Evolutionary conservation across 2,888 invertebrate genomes (phyloP).

Genomic region (Phasia obesa): DNA sequence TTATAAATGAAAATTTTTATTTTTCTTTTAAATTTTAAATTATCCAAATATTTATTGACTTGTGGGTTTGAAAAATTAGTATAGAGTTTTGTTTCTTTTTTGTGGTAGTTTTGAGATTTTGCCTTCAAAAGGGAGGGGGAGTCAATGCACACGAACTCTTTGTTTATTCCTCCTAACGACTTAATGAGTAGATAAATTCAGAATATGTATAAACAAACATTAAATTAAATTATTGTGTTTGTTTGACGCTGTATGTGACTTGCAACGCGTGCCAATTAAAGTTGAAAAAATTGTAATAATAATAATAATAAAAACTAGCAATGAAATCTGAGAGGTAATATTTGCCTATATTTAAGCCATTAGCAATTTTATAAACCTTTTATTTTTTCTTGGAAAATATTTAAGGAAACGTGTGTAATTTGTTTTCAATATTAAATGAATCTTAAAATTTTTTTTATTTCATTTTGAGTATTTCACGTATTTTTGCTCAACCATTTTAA

Average conservation of each 20-base stretch:
- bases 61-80: constrained; percentile 46
- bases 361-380: too few relatives aligned
- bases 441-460: too few relatives aligned
- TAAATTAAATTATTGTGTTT: constrained; percentile 32
- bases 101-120: constrained; percentile 2
- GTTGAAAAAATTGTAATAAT: constrained; percentile 9
- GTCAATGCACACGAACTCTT: constrained; percentile 22
- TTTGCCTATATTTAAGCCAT: neutral
- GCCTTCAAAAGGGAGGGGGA: constrained; percentile 23
- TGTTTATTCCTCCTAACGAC: constrained; percentile 7
- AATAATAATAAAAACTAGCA: too few relatives aligned
- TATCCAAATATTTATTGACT: constrained; percentile 47
- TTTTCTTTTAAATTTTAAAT: constrained; percentile 13
- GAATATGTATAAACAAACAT: constrained; percentile 6
- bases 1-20: constrained; percentile 25
- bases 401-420: too few relatives aligned
- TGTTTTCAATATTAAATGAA: too few relatives aligned
- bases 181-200: constrained; percentile 25
- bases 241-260: neutral
- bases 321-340: too few relatives aligned
- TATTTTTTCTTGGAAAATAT: too few relatives aligned
- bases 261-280: constrained; percentile 39
- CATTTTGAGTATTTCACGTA: too few relatives aligned
- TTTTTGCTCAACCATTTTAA: too few relatives aligned
- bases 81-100: neutral